phyloP scores from a whole-genome alignment of 2,113 vertebrate genomes.

The Collichthys lucidus region DNA sequence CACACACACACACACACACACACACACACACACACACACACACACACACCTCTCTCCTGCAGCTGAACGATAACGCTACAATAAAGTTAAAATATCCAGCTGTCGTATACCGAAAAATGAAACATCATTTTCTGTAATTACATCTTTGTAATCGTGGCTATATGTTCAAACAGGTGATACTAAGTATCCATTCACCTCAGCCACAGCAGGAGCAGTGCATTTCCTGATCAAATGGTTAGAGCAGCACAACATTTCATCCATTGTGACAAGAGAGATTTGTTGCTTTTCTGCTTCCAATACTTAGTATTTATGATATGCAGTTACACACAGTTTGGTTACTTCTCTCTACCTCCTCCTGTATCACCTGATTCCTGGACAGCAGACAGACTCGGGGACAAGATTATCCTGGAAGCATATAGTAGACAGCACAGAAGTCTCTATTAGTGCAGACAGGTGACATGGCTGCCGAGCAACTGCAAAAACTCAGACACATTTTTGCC shows the following conservation, averaged over 20 bases:
- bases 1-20: no score
- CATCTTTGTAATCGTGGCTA: neutral
- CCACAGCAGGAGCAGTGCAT: constrained; percentile 3
- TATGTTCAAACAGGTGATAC: neutral
- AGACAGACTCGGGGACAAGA: neutral
- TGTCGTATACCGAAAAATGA: no score
- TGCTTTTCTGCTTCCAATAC: neutral
- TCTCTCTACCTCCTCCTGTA: constrained; percentile 1
- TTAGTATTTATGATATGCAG: constrained; percentile 1
- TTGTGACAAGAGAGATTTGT: neutral
- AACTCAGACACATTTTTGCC: constrained; percentile 1
- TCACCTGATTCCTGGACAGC: neutral
- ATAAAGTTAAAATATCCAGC: no score
- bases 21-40: no score
- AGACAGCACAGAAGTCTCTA: neutral
- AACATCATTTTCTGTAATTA: neutral
- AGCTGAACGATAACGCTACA: no score
- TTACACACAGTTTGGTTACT: neutral
- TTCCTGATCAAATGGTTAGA: constrained; percentile 9
- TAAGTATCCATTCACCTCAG: neutral
- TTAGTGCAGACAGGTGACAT: constrained; percentile 11
- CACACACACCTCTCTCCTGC: no score
- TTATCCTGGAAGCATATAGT: constrained; percentile 2
- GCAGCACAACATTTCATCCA: constrained; percentile 29
- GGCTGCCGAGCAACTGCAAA: neutral